Percentiles rank a stretch among this genome's conserved stretches.
Conservation (phyloP, 2,797 vertebrate genomes). For the Podarcis siculus region DNA sequence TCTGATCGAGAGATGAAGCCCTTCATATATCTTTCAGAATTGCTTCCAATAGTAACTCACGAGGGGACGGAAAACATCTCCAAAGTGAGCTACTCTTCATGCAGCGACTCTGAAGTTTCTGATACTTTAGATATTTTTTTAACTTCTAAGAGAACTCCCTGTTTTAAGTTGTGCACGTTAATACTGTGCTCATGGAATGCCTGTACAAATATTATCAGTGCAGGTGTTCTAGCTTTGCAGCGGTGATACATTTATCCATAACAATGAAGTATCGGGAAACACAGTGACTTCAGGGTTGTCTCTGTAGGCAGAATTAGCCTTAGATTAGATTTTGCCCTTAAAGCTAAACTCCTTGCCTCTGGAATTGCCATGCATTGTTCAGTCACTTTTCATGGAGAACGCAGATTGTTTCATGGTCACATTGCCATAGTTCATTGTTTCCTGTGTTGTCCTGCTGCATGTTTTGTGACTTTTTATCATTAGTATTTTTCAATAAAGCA, state of each 20-base stretch:
- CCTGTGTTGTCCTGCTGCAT: not conserved
- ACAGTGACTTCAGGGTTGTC: no score
- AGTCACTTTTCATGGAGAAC: not conserved
- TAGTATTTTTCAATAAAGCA: not conserved
- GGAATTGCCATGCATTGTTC: not conserved
- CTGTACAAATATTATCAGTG: not conserved
- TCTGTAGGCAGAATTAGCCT: not conserved
- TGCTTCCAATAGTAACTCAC: conserved; percentile 51
- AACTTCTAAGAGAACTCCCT: conserved; percentile 31
- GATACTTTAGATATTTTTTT: conserved; percentile 25
- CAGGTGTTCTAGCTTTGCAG: not conserved
- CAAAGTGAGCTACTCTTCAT: conserved; percentile 43
- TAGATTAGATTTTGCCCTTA: not conserved
- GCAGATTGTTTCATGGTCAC: not conserved
- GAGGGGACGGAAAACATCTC: conserved; percentile 24
- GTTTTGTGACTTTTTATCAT: not conserved
- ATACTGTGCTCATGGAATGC: not conserved
- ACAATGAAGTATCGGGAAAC: not conserved
- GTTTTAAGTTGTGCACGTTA: conserved; percentile 26
- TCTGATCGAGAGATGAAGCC: conserved; percentile 73
- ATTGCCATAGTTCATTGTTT: not conserved
- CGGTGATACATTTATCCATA: not conserved
- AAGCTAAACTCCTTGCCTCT: not conserved
- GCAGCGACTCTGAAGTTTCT: conserved; percentile 33
- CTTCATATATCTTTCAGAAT: conserved; percentile 67